Conservation (phyloP, 2,888 invertebrate genomes). For the Drosophila tripunctata region DNA sequence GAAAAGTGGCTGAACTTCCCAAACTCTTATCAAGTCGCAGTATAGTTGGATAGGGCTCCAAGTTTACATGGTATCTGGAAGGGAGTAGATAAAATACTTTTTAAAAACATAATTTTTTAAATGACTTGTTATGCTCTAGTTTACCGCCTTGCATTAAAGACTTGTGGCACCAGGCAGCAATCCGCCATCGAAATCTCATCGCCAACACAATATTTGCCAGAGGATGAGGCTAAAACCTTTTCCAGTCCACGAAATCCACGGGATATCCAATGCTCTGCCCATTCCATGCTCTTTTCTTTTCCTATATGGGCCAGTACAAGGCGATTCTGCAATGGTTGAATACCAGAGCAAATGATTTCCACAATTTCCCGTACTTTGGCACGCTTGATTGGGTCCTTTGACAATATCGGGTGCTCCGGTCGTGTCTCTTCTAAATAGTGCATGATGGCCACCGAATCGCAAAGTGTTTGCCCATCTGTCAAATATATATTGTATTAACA, state of each 20-base stretch:
- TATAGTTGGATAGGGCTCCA: conserved; percentile 94
- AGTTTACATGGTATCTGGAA: conserved; percentile 93
- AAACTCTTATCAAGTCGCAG: conserved; percentile 92
- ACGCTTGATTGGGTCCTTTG: conserved; percentile 93
- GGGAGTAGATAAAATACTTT: background rate
- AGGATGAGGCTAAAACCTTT: conserved; percentile 90
- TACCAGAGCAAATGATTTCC: conserved; percentile 95
- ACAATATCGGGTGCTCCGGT: conserved; percentile 92
- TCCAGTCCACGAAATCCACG: conserved; percentile 95
- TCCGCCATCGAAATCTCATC: conserved; percentile 97
- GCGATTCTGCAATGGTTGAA: conserved; percentile 97
- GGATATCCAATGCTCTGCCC: conserved; percentile 96
- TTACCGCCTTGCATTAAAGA: conserved; percentile 91
- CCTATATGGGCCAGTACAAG: conserved; percentile 93
- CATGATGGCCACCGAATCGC: conserved; percentile 93
- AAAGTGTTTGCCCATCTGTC: conserved; percentile 90
- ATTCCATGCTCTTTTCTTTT: conserved; percentile 93
- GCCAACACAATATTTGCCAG: conserved; percentile 96
- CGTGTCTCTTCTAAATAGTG: conserved; percentile 97
- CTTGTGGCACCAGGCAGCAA: conserved; percentile 97
- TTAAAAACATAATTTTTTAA: background rate
- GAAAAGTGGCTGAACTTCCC: conserved; percentile 93
- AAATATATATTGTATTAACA: too few species aligned
- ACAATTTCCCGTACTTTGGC: conserved; percentile 96
- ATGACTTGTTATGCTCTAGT: background rate